Percentiles rank a stretch among this genome's conserved stretches.
Evolutionary conservation across 2,888 invertebrate species (phyloP).

Genomic region (Catocala sponsa): DNA sequence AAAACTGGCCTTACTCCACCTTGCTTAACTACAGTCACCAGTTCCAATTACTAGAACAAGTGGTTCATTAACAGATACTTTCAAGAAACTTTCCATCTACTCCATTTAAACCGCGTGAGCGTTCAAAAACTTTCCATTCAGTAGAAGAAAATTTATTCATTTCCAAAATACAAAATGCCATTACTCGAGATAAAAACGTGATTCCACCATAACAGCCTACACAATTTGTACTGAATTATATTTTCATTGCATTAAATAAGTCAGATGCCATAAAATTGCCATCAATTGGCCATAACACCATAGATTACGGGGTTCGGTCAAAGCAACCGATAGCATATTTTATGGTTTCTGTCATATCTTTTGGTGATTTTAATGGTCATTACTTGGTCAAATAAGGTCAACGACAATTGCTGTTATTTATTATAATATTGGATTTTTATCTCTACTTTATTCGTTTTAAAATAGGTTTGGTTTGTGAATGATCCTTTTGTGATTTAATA

Average conservation of each 20-base stretch:
- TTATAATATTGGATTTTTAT: neutral
- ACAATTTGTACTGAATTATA: conserved; percentile 42
- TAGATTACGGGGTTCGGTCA: conserved; percentile 20
- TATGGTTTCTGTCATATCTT: conserved; percentile 31
- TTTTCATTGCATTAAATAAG: conserved; percentile 38
- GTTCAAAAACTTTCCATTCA: conserved; percentile 9
- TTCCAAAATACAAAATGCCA: neutral
- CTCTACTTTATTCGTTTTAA: no score
- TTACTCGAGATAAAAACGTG: conserved; percentile 12
- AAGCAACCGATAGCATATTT: conserved; percentile 19
- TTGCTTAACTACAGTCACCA: no score
- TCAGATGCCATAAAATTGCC: conserved; percentile 46
- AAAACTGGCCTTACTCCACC: no score
- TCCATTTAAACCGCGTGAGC: neutral
- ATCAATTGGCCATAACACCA: conserved; percentile 29
- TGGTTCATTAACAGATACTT: no score
- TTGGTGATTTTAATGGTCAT: conserved; percentile 34
- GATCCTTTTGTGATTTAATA: no score
- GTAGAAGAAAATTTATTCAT: neutral
- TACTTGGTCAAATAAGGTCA: conserved; percentile 4
- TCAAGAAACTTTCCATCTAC: neutral
- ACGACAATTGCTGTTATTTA: conserved; percentile 5
- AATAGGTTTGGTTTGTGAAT: no score
- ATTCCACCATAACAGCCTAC: conserved; percentile 9
- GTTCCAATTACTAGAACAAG: no score